Base-by-base conservation (phyloP, 2,113 vertebrate genomes). In the Meleagris gallopavo region DNA sequence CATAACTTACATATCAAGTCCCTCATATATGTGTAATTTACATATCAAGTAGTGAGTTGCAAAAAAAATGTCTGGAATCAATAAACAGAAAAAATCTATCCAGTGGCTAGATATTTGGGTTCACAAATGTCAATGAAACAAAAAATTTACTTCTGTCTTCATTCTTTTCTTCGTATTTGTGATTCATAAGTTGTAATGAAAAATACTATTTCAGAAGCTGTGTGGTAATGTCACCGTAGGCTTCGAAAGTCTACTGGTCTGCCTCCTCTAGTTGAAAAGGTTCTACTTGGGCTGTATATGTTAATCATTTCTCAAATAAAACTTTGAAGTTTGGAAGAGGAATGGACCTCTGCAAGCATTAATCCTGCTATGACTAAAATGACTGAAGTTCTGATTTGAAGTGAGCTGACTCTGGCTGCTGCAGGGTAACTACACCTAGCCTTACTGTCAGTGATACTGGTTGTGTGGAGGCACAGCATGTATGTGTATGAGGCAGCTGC, bases 401-500 rank as follows among this genome's bases (percentile, higher is more conserved):
- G 10, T 18, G 17, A 21, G 4, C 24, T 75, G 3, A n/a, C 16
- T 72, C 40, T 61, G 58, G 52, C 64, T 61, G 27, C 10, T 55
- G 50, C 21, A 75, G 36, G n/a, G 25, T 41, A 41, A 30, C 62
- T 76, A 16, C 52, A 54, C 76, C 46, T 41, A 52, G 10, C 46
- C 27, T 57, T 72, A 38, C 43, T 36, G 10, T 20, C 25, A 15
- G 45, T 40, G 20, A 22, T 45, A 3, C 24, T 21, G 40, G 11
- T 22, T 2, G 0, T 27, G n/a, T 3, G 4, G 61, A 58, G 34
- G 34, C 46, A 13, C 54, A 21, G 22, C 15, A 5, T 2, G 25
- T 32, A 25, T n/a, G 71, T 1, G 22, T 22, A 34, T 2, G 2
- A 48, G 10, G 54, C 32, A 57, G 36, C 72, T 69, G 40, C 66